Percentiles rank a stretch among this genome's conserved stretches.
Evolutionary conservation across 92 coral and sea anemone genomes (phyloP).

Genomic region (Zoanthus sociatus): DNA sequence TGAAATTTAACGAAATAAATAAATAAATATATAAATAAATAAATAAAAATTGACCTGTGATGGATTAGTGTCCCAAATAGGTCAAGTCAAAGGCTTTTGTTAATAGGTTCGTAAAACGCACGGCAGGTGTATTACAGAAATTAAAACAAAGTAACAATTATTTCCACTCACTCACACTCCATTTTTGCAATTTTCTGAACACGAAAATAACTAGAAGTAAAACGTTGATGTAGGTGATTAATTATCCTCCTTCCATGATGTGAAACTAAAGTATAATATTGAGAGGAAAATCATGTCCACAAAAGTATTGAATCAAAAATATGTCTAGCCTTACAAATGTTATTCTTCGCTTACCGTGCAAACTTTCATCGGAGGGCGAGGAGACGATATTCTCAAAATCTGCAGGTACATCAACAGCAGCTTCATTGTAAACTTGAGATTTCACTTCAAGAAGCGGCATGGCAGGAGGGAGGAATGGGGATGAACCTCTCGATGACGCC

Average conservation of each 20-base stretch:
- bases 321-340: background rate
- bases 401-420: conserved; percentile 82
- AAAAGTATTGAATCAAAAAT: background rate
- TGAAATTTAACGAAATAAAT: too few species aligned
- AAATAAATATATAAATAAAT: too few species aligned
- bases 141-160: too few species aligned
- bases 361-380: conserved; percentile 53
- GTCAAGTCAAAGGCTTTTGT: too few species aligned
- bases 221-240: too few species aligned
- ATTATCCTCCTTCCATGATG: background rate
- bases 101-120: too few species aligned
- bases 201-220: too few species aligned
- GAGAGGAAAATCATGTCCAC: background rate
- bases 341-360: conserved; percentile 7
- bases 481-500: conserved; percentile 88
- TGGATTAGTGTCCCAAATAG: too few species aligned
- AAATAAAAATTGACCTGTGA: too few species aligned
- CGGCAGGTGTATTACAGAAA: too few species aligned
- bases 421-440: conserved; percentile 79
- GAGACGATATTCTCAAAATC: conserved; percentile 59
- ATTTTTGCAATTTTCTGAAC: too few species aligned
- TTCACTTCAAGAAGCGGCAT: conserved; percentile 88
- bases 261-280: background rate
- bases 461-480: conserved; percentile 97
- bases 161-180: too few species aligned